Evolutionary conservation across 1,140 invertebrate genomes (phyloP).

Genomic region (Carposina sasakii): DNA sequence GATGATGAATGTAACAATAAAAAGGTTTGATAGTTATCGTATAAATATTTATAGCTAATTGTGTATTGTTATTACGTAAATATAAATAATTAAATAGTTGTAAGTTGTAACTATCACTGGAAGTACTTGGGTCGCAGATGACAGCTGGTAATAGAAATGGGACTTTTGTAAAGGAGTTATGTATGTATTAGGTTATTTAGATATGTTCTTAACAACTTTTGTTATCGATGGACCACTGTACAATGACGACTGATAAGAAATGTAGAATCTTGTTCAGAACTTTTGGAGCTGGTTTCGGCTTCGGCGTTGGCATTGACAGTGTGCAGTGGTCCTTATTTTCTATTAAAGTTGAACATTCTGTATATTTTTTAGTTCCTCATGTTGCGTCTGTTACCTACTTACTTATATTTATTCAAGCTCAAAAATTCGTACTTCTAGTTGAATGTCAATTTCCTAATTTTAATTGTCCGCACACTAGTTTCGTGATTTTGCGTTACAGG

Average conservation of each 20-base stretch:
- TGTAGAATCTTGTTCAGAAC: background rate
- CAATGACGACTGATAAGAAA: background rate
- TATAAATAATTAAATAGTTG: slow-evolving; percentile 71
- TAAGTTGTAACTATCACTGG: slow-evolving; percentile 67
- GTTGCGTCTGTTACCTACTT: slow-evolving; percentile 42
- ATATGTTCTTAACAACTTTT: slow-evolving; percentile 27
- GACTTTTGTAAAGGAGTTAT: slow-evolving; percentile 50
- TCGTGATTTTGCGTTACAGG: slow-evolving; percentile 61
- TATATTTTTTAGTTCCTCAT: slow-evolving; percentile 19
- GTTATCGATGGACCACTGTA: slow-evolving; percentile 17
- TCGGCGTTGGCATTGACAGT: no score
- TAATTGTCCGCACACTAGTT: slow-evolving; percentile 43
- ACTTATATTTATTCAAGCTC: slow-evolving; percentile 43
- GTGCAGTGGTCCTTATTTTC: no score
- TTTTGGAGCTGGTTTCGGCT: background rate
- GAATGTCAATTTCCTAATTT: slow-evolving; percentile 57
- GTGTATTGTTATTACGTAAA: slow-evolving; percentile 71
- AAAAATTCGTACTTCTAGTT: slow-evolving; percentile 52
- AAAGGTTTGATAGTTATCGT: slow-evolving; percentile 67
- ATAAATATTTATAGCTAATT: slow-evolving; percentile 73
- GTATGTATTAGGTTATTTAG: slow-evolving; percentile 47
- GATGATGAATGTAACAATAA: slow-evolving; percentile 62
- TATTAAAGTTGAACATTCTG: no score
- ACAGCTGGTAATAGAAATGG: slow-evolving; percentile 38
- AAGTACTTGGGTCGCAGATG: slow-evolving; percentile 52